Percentiles rank a stretch among this genome's conserved stretches.
phyloP scores from a whole-genome alignment of 1,140 invertebrate species.

The Drosophila triauraria region DNA sequence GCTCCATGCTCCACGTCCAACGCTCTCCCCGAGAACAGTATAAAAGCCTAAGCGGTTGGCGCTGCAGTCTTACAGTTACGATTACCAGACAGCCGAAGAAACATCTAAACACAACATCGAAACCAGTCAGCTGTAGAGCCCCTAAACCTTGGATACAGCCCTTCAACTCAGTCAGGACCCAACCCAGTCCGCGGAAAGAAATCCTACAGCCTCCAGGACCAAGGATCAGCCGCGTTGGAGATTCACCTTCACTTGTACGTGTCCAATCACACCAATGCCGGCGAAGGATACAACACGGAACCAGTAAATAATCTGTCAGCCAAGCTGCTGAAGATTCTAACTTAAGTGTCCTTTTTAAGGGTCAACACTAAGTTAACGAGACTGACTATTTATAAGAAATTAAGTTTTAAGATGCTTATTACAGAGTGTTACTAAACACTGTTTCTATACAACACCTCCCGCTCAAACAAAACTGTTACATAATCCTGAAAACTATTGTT shows the following conservation, averaged over 20 bases:
- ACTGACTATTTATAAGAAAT: slow-evolving; percentile 7
- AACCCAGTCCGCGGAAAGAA: neutral
- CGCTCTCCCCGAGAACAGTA: slow-evolving; percentile 60
- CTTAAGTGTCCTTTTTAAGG: slow-evolving; percentile 31
- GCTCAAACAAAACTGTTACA: neutral
- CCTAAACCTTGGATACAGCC: slow-evolving; percentile 6
- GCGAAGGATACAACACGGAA: slow-evolving; percentile 27
- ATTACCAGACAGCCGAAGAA: slow-evolving; percentile 27
- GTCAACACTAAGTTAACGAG: neutral
- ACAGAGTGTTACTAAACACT: neutral
- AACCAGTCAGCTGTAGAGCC: neutral
- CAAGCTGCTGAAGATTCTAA: slow-evolving; percentile 62
- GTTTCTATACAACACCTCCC: slow-evolving; percentile 9
- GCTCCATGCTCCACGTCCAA: slow-evolving; percentile 33
- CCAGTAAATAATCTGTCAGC: slow-evolving; percentile 63
- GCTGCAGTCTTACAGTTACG: slow-evolving; percentile 30
- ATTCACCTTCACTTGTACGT: neutral
- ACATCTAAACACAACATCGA: slow-evolving; percentile 11
- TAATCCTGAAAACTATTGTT: neutral
- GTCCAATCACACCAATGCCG: slow-evolving; percentile 7
- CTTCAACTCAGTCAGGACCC: too few species aligned
- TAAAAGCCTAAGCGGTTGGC: slow-evolving; percentile 46
- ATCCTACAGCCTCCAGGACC: neutral
- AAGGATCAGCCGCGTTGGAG: slow-evolving; percentile 29
- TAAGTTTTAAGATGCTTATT: slow-evolving; percentile 8